Evolutionary conservation across 2,797 vertebrate genomes (phyloP).

Genomic region (Cryptoblepharus egeriae): DNA sequence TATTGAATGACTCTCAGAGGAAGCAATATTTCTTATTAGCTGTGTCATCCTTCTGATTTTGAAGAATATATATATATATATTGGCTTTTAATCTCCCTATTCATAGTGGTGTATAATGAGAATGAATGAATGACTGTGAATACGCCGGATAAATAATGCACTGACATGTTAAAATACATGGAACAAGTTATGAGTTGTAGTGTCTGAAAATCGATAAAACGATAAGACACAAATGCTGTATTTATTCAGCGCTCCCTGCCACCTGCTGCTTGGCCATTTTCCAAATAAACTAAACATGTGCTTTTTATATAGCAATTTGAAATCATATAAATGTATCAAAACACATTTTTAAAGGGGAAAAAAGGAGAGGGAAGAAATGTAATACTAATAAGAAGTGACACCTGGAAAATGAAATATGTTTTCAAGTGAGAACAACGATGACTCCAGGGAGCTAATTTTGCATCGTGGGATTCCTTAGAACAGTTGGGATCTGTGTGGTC

Average conservation of each 20-base stretch:
- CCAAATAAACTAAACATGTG: background rate
- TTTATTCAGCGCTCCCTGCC: background rate
- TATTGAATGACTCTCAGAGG: background rate
- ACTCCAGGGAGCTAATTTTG: background rate
- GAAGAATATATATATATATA: background rate
- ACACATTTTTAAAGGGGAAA: background rate
- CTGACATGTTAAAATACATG: background rate
- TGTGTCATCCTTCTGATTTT: background rate
- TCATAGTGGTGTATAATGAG: background rate
- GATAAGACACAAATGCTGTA: background rate
- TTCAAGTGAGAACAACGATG: background rate
- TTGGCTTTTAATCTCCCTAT: background rate
- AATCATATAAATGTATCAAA: background rate
- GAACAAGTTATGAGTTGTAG: background rate
- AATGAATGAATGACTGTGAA: conserved; percentile 5
- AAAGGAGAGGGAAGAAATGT: background rate
- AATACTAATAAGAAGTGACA: background rate
- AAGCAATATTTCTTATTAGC: background rate
- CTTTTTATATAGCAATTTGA: background rate
- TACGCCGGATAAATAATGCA: background rate
- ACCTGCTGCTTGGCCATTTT: background rate
- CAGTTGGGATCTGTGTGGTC: too few relatives aligned
- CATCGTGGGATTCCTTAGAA: background rate
- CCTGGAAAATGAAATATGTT: background rate
- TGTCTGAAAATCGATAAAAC: background rate